Conservation (phyloP, 1,140 invertebrate genomes). For the Bactericera cockerelli region DNA sequence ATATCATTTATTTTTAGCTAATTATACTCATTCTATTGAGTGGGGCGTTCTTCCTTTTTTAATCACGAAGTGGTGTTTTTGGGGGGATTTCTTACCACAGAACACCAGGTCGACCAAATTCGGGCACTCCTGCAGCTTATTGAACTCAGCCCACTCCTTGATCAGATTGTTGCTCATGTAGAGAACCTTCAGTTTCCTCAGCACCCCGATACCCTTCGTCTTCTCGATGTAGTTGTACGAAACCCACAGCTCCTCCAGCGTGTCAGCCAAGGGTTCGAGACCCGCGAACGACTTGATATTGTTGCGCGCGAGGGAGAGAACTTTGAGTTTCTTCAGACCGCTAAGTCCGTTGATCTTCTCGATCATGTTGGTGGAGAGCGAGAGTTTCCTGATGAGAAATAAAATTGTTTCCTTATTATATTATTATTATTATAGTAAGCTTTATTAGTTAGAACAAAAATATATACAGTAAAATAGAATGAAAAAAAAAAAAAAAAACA, state of each 20-base stretch:
- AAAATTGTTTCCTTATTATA: no score
- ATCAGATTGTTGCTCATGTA: constrained; percentile 81
- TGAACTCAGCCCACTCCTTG: constrained; percentile 77
- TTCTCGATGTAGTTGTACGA: constrained; percentile 91
- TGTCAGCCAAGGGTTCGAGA: constrained; percentile 66
- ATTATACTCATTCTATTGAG: no score
- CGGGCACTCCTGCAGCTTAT: constrained; percentile 45
- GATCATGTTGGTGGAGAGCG: constrained; percentile 82
- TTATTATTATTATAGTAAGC: no score
- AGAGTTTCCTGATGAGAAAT: constrained; percentile 46
- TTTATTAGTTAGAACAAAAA: no score
- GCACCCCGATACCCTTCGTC: constrained; percentile 64
- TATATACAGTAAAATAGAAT: no score
- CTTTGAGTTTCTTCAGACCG: constrained; percentile 62
- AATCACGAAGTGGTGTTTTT: no score
- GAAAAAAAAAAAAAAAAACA: no score
- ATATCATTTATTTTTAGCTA: no score
- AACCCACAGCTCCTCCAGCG: constrained; percentile 81
- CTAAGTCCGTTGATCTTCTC: constrained; percentile 64
- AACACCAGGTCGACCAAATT: constrained; percentile 44
- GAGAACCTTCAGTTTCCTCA: constrained; percentile 66
- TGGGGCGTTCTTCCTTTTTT: no score
- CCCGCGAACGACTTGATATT: constrained; percentile 77
- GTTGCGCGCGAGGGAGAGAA: constrained; percentile 75
- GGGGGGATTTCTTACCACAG: constrained; percentile 38